A percentile compares a stretch with the other conserved stretches of the same genome.
phyloP scores from a whole-genome alignment of 2,113 vertebrate genomes.

The Sander vitreus region DNA sequence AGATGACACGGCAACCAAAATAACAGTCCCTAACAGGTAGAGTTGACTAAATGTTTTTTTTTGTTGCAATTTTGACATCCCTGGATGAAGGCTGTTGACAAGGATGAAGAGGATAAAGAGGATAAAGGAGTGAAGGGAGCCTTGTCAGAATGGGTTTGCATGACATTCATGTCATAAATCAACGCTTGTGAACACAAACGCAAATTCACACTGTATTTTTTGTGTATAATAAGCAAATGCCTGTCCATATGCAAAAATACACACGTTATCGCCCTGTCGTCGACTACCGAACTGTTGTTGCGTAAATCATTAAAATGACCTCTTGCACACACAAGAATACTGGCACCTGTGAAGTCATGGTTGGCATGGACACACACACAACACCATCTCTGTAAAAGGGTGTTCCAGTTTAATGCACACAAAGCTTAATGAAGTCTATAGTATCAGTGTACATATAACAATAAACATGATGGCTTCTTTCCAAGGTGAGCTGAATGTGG shows the following conservation, averaged over 20 bases:
- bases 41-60: conserved; percentile 44
- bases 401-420: conserved; percentile 46
- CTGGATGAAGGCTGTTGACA: conserved; percentile 23
- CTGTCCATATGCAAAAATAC: neutral
- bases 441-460: conserved; percentile 25
- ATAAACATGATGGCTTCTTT: conserved; percentile 44
- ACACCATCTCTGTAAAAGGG: conserved; percentile 20
- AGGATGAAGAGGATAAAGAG: conserved; percentile 21
- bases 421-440: conserved; percentile 55
- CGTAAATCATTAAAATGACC: conserved; percentile 53
- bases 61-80: conserved; percentile 53
- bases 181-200: neutral
- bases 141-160: conserved; percentile 59
- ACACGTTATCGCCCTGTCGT: neutral
- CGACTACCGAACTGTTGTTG: conserved; percentile 33
- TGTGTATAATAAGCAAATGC: conserved; percentile 16
- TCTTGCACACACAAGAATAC: conserved; percentile 34
- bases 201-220: neutral
- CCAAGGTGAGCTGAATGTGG: conserved; percentile 64
- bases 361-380: conserved; percentile 8
- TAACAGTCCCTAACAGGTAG: conserved; percentile 6
- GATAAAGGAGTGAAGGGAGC: conserved; percentile 30
- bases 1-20: conserved; percentile 36
- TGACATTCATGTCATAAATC: conserved; percentile 39
- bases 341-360: conserved; percentile 24